Conservation (phyloP, 2,113 vertebrate species). For the Trochalopteron elliotii region DNA sequence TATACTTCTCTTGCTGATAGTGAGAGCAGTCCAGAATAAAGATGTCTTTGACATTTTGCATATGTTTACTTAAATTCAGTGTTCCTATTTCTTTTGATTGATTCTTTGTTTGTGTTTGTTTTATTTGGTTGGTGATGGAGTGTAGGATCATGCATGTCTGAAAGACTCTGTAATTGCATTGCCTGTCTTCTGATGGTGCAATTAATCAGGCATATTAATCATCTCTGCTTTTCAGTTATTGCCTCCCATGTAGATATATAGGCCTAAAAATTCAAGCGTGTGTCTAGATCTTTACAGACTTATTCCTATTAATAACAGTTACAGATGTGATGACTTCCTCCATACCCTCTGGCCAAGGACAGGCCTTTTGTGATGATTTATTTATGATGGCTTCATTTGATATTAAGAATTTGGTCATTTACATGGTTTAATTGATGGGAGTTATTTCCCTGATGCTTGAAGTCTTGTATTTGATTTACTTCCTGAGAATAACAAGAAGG, state of each 20-base stretch:
- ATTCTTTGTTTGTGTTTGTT: conserved; percentile 15
- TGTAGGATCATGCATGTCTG: not conserved
- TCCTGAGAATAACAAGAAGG: not conserved
- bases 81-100: conserved; percentile 20
- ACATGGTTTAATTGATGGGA: not conserved
- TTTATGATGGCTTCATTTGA: not conserved
- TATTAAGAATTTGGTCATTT: not conserved
- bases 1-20: not conserved
- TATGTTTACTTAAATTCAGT: not conserved
- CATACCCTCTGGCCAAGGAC: not conserved
- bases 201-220: conserved; percentile 45
- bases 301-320: not conserved
- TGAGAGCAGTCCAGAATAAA: not conserved
- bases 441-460: not conserved
- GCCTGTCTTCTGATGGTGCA: conserved; percentile 1
- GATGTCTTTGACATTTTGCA: not conserved
- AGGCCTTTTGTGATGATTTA: not conserved
- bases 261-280: not conserved
- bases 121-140: conserved; percentile 15
- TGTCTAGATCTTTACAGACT: not conserved
- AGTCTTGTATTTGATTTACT: not conserved
- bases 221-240: not conserved
- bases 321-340: not conserved
- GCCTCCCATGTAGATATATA: not conserved
- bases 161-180: conserved; percentile 25